Evolutionary conservation across 2,113 vertebrate genomes (phyloP), one percentile per base, ranked within the genome.

Genomic region (Tichodroma muraria): DNA sequence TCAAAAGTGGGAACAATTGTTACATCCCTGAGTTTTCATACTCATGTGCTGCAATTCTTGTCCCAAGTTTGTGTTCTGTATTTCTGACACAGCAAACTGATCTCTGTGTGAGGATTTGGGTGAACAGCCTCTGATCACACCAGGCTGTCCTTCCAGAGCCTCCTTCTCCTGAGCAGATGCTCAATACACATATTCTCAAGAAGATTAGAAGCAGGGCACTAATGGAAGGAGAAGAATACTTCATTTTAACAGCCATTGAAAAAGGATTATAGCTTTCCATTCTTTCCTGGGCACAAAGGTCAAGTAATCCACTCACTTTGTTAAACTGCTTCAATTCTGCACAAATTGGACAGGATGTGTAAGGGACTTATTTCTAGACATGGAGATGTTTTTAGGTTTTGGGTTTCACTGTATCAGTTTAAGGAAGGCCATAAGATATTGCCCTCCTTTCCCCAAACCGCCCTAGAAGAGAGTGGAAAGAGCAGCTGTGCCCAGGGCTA

Each of bases 261-360:
- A 96, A 95, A 91, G 50, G 73, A 93, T 95, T 90, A 72, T 38
- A 78, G 64, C 50, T 81, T 94, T 86, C 80, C 61, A 84, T 85
- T 87, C 92, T 65, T 61, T 65, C 63, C 42, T 76, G 61, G 37
- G 61, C 45, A 88, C 75, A 83, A 90, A 90, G 82, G 90, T 94
- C 80, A 93, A 88, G 49, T 66, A 61, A 92, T 82, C 63, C 44
- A 56, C 23, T 42, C 33, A 37, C 50, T 89, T 56, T 40, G 42
- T 84, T 93, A 93, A 93, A 96, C 13, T 33, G 57, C 57, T 95
- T 88, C 66, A 89, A 69, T 93, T 96, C 92, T 70, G 50, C 76
- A 86, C 33, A 84, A 81, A 87, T 82, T 69, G 54, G 44, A 76
- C 73, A 52, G 84, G 77, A 72, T 21, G 4, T 40, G 16, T 21